Conservation (phyloP, 2,888 invertebrate species). For the Lacanobia oleracea region DNA sequence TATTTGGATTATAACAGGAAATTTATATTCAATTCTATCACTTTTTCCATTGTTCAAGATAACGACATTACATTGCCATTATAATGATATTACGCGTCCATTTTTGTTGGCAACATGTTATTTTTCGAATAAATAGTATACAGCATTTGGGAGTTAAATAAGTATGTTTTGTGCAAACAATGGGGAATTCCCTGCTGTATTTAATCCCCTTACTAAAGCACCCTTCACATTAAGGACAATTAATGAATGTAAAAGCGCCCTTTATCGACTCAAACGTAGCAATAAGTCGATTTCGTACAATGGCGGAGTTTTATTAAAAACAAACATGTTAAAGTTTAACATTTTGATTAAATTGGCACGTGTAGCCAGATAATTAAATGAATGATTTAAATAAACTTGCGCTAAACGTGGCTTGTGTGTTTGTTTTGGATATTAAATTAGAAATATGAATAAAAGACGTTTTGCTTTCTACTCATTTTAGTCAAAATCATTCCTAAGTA, state of each 20-base stretch:
- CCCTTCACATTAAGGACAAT: constrained; percentile 86
- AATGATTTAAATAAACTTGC: neutral
- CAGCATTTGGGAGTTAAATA: constrained; percentile 82
- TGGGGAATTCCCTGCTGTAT: constrained; percentile 78
- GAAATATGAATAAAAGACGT: neutral
- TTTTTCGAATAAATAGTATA: constrained; percentile 64
- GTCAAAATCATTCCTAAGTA: neutral
- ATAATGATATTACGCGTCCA: constrained; percentile 57
- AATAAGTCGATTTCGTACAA: constrained; percentile 84
- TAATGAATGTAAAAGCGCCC: constrained; percentile 87
- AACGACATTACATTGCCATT: constrained; percentile 61
- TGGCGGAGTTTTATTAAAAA: constrained; percentile 82
- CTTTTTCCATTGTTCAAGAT: constrained; percentile 53
- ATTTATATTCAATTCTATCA: constrained; percentile 54
- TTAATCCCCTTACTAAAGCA: constrained; percentile 79
- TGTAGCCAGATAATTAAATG: constrained; percentile 46
- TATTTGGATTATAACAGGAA: constrained; percentile 38
- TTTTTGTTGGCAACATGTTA: constrained; percentile 64
- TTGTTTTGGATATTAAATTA: neutral
- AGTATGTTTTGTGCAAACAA: constrained; percentile 86
- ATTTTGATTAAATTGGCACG: constrained; percentile 67
- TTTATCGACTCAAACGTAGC: constrained; percentile 85
- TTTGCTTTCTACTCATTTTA: neutral
- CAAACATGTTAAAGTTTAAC: constrained; percentile 75
- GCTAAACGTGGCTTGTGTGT: neutral